Evolutionary conservation across 2,888 invertebrate genomes (phyloP).

Genomic region (Orchesellides sinensis): DNA sequence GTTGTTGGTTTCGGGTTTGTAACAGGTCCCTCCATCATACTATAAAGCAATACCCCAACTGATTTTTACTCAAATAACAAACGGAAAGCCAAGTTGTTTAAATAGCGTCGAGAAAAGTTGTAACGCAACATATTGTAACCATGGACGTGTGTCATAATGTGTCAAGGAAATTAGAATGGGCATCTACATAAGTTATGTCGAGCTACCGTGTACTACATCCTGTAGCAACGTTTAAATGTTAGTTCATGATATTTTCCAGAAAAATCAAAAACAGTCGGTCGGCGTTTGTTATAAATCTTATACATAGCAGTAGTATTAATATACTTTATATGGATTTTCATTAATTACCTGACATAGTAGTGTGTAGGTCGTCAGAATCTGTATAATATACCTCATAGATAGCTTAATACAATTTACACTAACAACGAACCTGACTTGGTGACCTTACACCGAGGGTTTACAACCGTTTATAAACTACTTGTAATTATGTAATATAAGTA

Average conservation of each 20-base stretch:
- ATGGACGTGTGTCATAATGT: too few species aligned
- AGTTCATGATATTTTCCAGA: not conserved
- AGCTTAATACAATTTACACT: constrained; percentile 12
- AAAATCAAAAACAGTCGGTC: constrained; percentile 58
- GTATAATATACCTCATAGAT: not conserved
- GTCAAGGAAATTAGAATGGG: too few species aligned
- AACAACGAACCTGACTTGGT: constrained; percentile 65
- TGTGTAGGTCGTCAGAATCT: constrained; percentile 7
- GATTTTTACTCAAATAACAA: not conserved
- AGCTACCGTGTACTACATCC: too few species aligned
- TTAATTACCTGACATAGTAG: constrained; percentile 37
- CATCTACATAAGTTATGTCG: too few species aligned
- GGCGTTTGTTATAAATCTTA: constrained; percentile 36
- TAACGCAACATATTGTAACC: too few species aligned
- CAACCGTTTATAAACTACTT: constrained; percentile 23
- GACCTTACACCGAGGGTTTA: constrained; percentile 54
- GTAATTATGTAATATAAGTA: constrained; percentile 17
- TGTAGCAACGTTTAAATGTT: not conserved
- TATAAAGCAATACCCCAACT: not conserved
- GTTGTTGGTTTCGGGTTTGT: not conserved
- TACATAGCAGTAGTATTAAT: constrained; percentile 34
- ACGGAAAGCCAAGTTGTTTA: too few species aligned
- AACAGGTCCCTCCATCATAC: not conserved
- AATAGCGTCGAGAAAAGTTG: too few species aligned
- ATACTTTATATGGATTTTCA: constrained; percentile 49